Percentiles rank a stretch among this genome's conserved stretches.
Conservation (phyloP, 2,797 vertebrate genomes). For the Sebastiscus tertius region DNA sequence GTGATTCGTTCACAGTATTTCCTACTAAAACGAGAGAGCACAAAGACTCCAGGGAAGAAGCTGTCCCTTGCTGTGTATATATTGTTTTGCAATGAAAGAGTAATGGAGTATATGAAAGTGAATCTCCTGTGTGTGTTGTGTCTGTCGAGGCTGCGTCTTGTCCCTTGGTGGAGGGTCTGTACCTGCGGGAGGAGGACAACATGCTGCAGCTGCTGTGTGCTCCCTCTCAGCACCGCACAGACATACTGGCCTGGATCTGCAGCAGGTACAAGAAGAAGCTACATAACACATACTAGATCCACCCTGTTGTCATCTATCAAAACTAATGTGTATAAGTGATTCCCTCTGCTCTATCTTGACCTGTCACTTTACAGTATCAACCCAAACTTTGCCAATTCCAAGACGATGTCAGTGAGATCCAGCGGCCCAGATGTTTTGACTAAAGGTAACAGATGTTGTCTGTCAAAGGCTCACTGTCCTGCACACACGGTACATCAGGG, state of each 20-base stretch:
- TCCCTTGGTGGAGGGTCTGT: constrained; percentile 84
- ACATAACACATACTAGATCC: neutral
- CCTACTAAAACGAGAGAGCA: neutral
- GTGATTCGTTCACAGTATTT: no score
- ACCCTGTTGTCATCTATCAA: neutral
- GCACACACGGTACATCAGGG: neutral
- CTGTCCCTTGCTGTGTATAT: neutral
- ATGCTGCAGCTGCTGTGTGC: constrained; percentile 85
- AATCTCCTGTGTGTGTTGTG: neutral
- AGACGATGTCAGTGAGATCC: constrained; percentile 35
- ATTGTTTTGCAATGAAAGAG: neutral
- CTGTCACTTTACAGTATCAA: constrained; percentile 70
- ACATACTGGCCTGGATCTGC: constrained; percentile 89
- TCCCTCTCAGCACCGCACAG: constrained; percentile 85
- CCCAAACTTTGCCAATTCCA: constrained; percentile 65
- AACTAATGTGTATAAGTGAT: neutral
- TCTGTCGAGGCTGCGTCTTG: constrained; percentile 79
- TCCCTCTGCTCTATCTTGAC: neutral
- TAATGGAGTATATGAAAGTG: no score
- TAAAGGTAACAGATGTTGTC: constrained; percentile 62
- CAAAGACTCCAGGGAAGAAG: neutral
- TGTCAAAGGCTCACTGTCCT: neutral
- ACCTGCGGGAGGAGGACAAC: constrained; percentile 80
- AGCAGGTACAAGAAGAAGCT: constrained; percentile 70
- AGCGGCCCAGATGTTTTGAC: constrained; percentile 60